These are phyloP conservation scores for Dasyprocta punctata DNA, from an alignment of 2,113 vertebrate species.

Conservation along the genomic window DNA sequence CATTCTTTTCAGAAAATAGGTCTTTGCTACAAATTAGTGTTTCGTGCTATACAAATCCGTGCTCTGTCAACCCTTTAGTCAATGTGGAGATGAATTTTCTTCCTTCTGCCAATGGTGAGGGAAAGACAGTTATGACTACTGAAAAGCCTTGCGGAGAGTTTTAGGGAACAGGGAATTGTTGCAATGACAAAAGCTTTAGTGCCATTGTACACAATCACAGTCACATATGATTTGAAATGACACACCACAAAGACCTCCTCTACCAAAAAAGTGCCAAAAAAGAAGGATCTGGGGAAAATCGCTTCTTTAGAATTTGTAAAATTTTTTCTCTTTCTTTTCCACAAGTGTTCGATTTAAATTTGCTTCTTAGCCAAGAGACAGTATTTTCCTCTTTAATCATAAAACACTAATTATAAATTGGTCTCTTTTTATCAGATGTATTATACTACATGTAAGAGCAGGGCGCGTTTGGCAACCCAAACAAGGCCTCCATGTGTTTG, in stretches of 20 bases:
- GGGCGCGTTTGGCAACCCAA: constrained; percentile 40
- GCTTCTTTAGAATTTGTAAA: not conserved
- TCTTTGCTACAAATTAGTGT: not conserved
- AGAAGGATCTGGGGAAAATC: not conserved
- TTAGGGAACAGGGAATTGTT: not conserved
- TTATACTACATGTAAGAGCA: not conserved
- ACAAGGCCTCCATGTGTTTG: constrained; percentile 52
- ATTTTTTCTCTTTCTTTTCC: not conserved
- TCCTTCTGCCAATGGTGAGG: not conserved
- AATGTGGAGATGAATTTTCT: not conserved
- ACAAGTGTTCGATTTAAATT: constrained; percentile 32
- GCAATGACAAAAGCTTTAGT: not conserved
- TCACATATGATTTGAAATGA: not conserved
- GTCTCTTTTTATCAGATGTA: constrained; percentile 39
- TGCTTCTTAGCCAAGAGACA: constrained; percentile 21
- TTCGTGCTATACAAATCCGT: not conserved
- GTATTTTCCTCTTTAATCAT: constrained; percentile 13
- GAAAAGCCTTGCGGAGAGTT: not conserved
- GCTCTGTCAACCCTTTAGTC: not conserved
- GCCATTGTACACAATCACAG: not conserved
- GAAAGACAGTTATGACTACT: not conserved
- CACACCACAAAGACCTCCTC: not conserved
- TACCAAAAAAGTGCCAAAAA: not conserved
- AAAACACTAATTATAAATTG: constrained; percentile 47
- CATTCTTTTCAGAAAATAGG: not conserved